Base-by-base conservation (phyloP, 2,113 vertebrate genomes). In the Brachyhypopomus occidentalis region DNA sequence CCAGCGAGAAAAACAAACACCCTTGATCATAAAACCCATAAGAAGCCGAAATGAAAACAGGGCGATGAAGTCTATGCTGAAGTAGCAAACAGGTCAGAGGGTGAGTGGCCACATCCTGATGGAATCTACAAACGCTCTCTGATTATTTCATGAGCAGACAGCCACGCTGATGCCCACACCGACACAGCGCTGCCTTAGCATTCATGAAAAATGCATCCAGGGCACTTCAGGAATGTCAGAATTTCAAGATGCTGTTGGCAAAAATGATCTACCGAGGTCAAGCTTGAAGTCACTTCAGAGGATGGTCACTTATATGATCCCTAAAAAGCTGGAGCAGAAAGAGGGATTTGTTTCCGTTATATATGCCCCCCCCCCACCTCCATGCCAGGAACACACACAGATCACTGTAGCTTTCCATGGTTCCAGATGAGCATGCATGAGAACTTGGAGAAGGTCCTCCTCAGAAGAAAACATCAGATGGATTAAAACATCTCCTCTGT, bases 371-470 rank as follows among this genome's bases (percentile, higher is more conserved):
- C 45, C 19, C 79, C 64, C 45, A 73, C 72, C 62, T 74, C 38
- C 71, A 41, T 56, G 38, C 27, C 41, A 66, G 45, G 79, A 73
- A 74, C 79, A 80, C 8, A 14, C 45, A 14, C 45, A 52, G 45
- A 8, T 52, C 12, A 14, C 45, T 14, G 45, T 2, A 52, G 45
- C 45, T 52, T 52, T 14, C 12, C 74, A 80, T 64, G 30, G 58
- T 34, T 67, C 23, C 6, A 73, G 22, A 74, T 30, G 30, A 30
- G 30, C 71, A 56, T n/a, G 71, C 60, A 73, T 2, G 6, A 25
- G 52, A 5, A 66, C 60, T 27, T 64, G 12, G 20, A 22, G 56
- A 20, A 7, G 5, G n/a, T 34, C 38, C 25, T 17, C 6, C n/a
- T 38, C 34, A 36, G 34, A 45, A 6, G 38, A 58, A 58, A 76